Conservation (phyloP, 2,797 vertebrate species). For the Enteromius unitaeniatus region DNA sequence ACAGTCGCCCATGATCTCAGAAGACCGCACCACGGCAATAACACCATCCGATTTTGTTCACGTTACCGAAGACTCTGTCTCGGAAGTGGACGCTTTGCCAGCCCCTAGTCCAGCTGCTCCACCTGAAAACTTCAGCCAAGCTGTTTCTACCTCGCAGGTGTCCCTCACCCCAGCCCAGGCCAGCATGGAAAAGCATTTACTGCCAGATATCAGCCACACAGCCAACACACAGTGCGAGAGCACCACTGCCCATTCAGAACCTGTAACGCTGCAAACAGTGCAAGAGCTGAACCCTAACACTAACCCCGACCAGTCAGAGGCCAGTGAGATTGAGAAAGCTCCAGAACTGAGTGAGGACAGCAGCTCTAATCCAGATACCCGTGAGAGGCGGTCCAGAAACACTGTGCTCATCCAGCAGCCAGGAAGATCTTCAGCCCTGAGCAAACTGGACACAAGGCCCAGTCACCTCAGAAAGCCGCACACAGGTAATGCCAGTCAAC, state of each 20-base stretch:
- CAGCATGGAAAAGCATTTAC: constrained; percentile 68
- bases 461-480: constrained; percentile 81
- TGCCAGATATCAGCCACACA: constrained; percentile 66
- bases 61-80: constrained; percentile 92
- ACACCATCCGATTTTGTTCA: constrained; percentile 93
- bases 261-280: constrained; percentile 64
- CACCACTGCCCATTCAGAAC: constrained; percentile 73
- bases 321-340: constrained; percentile 72
- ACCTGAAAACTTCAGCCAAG: constrained; percentile 74
- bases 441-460: constrained; percentile 77
- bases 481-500: constrained; percentile 72
- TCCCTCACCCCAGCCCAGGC: constrained; percentile 76
- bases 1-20: constrained; percentile 89
- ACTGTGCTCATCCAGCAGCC: constrained; percentile 71
- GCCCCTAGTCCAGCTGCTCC: constrained; percentile 77
- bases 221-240: constrained; percentile 56
- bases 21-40: constrained; percentile 91
- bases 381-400: constrained; percentile 71
- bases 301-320: constrained; percentile 66
- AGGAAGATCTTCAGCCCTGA: constrained; percentile 69
- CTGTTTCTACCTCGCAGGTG: constrained; percentile 83
- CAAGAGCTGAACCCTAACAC: constrained; percentile 62
- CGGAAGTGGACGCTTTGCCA: constrained; percentile 87
- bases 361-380: constrained; percentile 73
- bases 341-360: constrained; percentile 72